A percentile compares a stretch with the other conserved stretches of the same genome.
phyloP scores from a whole-genome alignment of 2,888 invertebrate species.

The Callyntrura sp. region DNA sequence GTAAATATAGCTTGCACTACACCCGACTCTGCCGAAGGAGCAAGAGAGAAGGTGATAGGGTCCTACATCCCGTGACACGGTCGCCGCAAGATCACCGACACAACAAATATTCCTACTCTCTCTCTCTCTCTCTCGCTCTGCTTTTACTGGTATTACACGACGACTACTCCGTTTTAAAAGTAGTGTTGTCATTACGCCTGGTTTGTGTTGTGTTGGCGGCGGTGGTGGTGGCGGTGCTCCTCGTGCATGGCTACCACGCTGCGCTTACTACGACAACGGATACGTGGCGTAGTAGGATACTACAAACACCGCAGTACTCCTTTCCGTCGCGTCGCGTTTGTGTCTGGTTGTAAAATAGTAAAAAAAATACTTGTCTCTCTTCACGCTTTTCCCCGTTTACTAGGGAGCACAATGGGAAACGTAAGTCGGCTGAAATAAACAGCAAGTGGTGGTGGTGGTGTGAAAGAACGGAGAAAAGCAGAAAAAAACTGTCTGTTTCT shows the following conservation, averaged over 20 bases:
- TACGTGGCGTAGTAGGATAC: no score
- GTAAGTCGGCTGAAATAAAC: no score
- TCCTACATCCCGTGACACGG: constrained; percentile 43
- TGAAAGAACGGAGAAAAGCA: no score
- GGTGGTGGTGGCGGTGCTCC: background rate
- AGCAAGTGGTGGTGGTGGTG: no score
- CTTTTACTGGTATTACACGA: no score
- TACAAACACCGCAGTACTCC: constrained; percentile 12
- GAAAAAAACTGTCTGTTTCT: no score
- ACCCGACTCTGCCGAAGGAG: no score
- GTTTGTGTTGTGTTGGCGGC: background rate
- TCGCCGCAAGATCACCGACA: background rate
- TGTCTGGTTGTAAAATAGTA: constrained; percentile 20
- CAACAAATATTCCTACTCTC: background rate
- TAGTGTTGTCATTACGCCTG: no score
- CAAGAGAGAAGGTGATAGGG: background rate
- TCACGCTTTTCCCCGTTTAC: background rate
- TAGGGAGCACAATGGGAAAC: no score
- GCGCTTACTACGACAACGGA: constrained; percentile 58
- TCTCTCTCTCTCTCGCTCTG: background rate
- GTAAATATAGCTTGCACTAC: no score
- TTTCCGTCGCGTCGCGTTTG: background rate
- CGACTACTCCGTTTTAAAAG: no score
- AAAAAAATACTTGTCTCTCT: constrained; percentile 8
- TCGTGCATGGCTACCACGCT: constrained; percentile 13